phyloP scores from a whole-genome alignment of 2,888 invertebrate species.

The Danaus chrysippus region DNA sequence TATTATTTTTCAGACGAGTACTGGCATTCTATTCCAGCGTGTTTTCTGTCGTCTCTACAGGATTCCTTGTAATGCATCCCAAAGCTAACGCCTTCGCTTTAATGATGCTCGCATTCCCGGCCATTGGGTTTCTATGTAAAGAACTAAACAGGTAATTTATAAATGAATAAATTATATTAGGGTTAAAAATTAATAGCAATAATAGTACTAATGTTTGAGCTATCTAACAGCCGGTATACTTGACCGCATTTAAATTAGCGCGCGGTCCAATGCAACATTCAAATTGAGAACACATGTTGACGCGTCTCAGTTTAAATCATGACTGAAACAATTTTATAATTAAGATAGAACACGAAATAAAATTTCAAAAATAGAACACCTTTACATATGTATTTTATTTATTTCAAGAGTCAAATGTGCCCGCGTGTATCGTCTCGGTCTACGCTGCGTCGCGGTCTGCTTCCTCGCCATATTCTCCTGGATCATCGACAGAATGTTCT shows the following conservation, averaged over 20 bases:
- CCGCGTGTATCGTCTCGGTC: conserved; percentile 84
- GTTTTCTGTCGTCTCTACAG: conserved; percentile 82
- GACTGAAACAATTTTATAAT: too few relatives aligned
- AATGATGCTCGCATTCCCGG: conserved; percentile 86
- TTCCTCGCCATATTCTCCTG: conserved; percentile 86
- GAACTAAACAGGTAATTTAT: conserved; percentile 82
- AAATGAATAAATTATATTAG: conserved; percentile 10
- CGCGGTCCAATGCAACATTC: too few relatives aligned
- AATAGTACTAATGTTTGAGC: too few relatives aligned
- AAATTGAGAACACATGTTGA: too few relatives aligned
- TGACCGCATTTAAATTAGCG: too few relatives aligned
- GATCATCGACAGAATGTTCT: conserved; percentile 88
- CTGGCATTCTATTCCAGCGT: conserved; percentile 80
- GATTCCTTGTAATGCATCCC: conserved; percentile 85
- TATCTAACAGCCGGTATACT: conserved; percentile 5
- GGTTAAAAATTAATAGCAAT: conserved; percentile 1
- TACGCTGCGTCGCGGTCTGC: conserved; percentile 84
- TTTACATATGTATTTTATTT: not conserved
- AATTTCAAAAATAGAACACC: too few relatives aligned
- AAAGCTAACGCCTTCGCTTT: conserved; percentile 90
- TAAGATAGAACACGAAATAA: too few relatives aligned
- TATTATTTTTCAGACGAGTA: conserved; percentile 70
- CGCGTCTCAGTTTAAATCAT: too few relatives aligned
- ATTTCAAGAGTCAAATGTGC: conserved; percentile 77
- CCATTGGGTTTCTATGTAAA: conserved; percentile 81